phyloP scores from a whole-genome alignment of 1,140 invertebrate species.

The Sminthurinus signatus region DNA sequence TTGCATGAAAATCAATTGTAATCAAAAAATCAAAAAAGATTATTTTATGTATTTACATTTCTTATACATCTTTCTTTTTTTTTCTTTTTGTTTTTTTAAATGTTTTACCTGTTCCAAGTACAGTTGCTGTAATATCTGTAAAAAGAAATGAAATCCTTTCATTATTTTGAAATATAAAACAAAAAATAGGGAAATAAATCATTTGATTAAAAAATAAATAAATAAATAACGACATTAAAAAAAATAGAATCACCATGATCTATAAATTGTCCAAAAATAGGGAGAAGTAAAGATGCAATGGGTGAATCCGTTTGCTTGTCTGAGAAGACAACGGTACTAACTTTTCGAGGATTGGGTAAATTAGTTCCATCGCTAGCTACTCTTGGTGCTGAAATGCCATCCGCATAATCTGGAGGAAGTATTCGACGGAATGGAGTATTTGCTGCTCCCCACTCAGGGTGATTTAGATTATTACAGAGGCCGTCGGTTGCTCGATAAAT shows the following conservation, averaged over 20 bases:
- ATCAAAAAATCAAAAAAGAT: too few relatives aligned
- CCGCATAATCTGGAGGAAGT: conserved; percentile 12
- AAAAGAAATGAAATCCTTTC: too few relatives aligned
- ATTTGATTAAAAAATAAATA: too few relatives aligned
- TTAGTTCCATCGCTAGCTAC: background rate
- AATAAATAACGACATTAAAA: too few relatives aligned
- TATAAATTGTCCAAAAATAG: conserved; percentile 91
- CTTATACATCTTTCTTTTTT: too few relatives aligned
- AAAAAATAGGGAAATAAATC: too few relatives aligned
- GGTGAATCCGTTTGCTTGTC: conserved; percentile 67
- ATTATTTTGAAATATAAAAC: too few relatives aligned
- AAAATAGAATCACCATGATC: conserved; percentile 91
- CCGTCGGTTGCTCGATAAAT: conserved; percentile 15
- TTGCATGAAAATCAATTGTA: too few relatives aligned
- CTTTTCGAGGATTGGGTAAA: conserved; percentile 14
- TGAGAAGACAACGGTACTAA: conserved; percentile 11
- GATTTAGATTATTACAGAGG: conserved; percentile 19
- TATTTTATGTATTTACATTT: too few relatives aligned
- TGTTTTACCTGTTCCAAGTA: background rate
- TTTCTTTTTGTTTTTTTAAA: too few relatives aligned
- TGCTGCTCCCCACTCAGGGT: conserved; percentile 12
- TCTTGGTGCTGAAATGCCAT: conserved; percentile 14
- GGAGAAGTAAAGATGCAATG: conserved; percentile 78
- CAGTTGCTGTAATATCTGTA: conserved; percentile 44
- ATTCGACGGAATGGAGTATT: conserved; percentile 21